Evolutionary conservation across 2,113 vertebrate species (phyloP).

Genomic region (Bambusicola thoracicus): DNA sequence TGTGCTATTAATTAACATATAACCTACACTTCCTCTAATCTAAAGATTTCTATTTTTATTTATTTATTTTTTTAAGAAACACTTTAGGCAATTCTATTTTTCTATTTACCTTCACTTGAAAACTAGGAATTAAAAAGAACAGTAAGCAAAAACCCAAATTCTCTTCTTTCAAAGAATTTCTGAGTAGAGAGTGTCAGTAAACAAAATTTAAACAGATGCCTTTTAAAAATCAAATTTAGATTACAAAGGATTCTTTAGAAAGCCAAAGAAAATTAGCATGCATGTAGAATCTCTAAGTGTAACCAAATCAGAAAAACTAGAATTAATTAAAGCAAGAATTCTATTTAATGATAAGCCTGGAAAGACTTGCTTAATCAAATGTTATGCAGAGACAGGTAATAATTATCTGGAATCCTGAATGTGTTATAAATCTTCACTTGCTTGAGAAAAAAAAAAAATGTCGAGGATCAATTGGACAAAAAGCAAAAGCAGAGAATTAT

Average conservation of each 20-base stretch:
- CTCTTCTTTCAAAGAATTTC: neutral
- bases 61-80: neutral
- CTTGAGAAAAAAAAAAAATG: neutral
- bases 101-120: neutral
- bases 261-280: neutral
- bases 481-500: constrained; percentile 4
- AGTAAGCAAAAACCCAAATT: neutral
- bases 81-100: neutral
- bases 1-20: neutral
- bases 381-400: neutral
- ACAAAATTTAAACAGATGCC: neutral
- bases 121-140: neutral
- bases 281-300: neutral
- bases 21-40: neutral
- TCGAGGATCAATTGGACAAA: neutral
- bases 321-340: neutral
- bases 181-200: neutral
- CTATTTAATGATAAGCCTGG: neutral
- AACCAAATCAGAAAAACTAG: neutral
- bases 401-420: neutral
- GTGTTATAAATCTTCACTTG: neutral
- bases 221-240: neutral
- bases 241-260: neutral
- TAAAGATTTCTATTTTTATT: neutral
- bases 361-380: neutral